Percentiles rank a stretch among this genome's conserved stretches.
phyloP scores from a whole-genome alignment of 2,113 vertebrate species.

The Girardinichthys multiradiatus region DNA sequence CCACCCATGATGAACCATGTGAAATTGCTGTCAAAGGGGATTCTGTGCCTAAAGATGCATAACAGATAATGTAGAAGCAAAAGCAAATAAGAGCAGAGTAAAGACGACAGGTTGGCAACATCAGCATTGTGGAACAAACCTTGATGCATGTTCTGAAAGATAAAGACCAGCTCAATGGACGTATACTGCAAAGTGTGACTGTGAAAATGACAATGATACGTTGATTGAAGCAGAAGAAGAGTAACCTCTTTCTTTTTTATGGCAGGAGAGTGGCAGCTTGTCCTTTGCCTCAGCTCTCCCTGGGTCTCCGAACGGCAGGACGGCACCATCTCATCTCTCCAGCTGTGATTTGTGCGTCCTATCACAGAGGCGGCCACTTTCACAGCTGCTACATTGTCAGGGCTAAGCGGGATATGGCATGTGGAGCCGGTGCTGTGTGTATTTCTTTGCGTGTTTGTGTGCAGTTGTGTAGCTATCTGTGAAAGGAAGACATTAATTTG shows the following conservation, averaged over 20 bases:
- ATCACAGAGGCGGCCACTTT: conserved; percentile 72
- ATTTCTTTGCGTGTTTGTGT: conserved; percentile 40
- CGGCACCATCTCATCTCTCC: conserved; percentile 53
- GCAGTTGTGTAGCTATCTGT: conserved; percentile 55
- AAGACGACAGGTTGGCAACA: conserved; percentile 23
- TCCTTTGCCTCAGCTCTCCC: conserved; percentile 56
- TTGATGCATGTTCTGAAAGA: conserved; percentile 18
- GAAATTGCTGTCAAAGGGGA: conserved; percentile 75
- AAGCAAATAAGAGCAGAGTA: conserved; percentile 46
- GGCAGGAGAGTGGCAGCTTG: conserved; percentile 65
- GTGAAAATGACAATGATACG: conserved; percentile 42
- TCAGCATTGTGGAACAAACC: conserved; percentile 6
- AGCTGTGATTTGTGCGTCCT: conserved; percentile 77
- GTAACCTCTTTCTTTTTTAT: conserved; percentile 26
- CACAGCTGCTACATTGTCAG: conserved; percentile 71
- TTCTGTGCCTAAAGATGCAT: conserved; percentile 34
- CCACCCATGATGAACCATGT: conserved; percentile 31
- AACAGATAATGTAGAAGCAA: conserved; percentile 53
- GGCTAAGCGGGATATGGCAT: conserved; percentile 74
- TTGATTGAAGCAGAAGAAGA: conserved; percentile 30
- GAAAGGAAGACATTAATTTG: conserved; percentile 82
- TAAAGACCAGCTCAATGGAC: conserved; percentile 27
- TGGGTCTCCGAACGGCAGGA: conserved; percentile 35
- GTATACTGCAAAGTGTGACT: conserved; percentile 8
- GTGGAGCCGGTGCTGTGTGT: conserved; percentile 62